Percentiles rank a stretch among this genome's conserved stretches.
Evolutionary conservation across 2,113 vertebrate species (phyloP).

Genomic region (Trogon melanurus): DNA sequence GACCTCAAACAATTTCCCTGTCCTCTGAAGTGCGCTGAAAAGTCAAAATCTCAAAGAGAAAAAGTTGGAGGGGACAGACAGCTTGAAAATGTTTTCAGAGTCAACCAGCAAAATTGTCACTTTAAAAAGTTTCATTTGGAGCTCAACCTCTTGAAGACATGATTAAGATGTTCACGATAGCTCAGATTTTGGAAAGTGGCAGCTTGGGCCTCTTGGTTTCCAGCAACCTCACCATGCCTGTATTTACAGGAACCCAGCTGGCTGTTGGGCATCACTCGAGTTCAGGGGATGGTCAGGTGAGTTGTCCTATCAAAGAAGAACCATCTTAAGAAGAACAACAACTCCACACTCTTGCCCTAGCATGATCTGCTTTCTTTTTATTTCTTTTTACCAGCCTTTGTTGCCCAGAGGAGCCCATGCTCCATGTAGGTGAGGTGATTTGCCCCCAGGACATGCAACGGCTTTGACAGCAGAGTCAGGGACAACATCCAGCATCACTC

Average conservation of each 20-base stretch:
- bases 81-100: neutral
- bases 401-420: accelerated
- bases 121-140: neutral
- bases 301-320: neutral
- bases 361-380: neutral
- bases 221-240: neutral
- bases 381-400: neutral
- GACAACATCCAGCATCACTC: too few species aligned
- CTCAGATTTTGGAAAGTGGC: neutral
- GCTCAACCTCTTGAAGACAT: neutral
- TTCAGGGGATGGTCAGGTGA: accelerated
- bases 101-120: neutral
- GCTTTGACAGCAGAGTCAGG: neutral
- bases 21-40: neutral
- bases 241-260: accelerated
- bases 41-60: neutral
- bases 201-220: neutral
- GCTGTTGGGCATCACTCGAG: accelerated
- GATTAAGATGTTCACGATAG: neutral
- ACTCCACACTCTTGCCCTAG: neutral
- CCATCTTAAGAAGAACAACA: neutral
- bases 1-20: neutral
- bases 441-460: accelerated
- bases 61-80: neutral
- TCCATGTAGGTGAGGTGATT: neutral